These are phyloP conservation scores for Fringilla coelebs DNA, from an alignment of 2,797 vertebrate species.

Conservation along the genomic window DNA sequence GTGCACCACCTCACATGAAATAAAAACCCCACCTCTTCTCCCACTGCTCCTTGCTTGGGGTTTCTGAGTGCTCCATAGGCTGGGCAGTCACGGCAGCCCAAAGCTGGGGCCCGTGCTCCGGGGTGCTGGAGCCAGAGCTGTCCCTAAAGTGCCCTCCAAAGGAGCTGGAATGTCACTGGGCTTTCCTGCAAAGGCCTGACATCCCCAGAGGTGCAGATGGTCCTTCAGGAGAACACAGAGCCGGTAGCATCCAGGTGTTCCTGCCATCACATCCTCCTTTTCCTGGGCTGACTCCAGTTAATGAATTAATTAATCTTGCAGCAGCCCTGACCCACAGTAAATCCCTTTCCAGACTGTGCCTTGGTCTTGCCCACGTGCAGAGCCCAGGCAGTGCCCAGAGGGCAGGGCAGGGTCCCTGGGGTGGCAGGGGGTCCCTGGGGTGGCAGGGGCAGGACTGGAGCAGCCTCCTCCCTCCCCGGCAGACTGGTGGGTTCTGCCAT, in stretches of 20 bases:
- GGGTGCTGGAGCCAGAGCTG: background rate
- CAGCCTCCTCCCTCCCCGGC: background rate
- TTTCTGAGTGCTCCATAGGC: accelerated
- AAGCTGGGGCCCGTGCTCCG: accelerated
- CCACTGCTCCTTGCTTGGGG: background rate
- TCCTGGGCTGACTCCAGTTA: background rate
- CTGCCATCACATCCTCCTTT: background rate
- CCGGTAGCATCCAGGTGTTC: background rate
- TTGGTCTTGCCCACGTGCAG: accelerated
- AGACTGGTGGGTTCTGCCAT: conserved; percentile 7
- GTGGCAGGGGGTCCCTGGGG: background rate
- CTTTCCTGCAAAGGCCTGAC: background rate
- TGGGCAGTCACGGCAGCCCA: background rate
- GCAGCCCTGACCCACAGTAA: background rate
- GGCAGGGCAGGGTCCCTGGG: accelerated
- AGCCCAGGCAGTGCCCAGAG: background rate
- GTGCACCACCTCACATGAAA: accelerated
- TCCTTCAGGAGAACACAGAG: background rate
- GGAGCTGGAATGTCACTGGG: background rate
- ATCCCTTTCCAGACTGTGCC: background rate
- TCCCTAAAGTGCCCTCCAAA: background rate
- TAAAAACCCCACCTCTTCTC: background rate
- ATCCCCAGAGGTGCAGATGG: background rate
- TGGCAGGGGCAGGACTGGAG: accelerated
- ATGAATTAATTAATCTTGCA: background rate